Conservation (phyloP, 2,797 vertebrate genomes). For the Bucorvus abyssinicus region DNA sequence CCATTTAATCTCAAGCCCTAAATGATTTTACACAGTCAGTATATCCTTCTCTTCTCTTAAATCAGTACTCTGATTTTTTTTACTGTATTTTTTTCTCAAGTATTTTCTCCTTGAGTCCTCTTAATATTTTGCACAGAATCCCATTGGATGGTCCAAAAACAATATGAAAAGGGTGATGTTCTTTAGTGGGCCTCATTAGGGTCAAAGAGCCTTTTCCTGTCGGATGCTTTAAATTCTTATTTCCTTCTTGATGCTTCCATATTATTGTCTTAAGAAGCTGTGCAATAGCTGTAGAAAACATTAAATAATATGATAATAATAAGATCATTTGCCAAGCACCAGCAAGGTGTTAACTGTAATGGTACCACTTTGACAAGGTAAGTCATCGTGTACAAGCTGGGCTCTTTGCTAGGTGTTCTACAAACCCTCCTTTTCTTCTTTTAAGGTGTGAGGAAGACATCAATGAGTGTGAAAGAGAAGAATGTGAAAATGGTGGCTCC, state of each 20-base stretch:
- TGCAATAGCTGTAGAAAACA: not conserved
- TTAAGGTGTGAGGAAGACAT: constrained; percentile 92
- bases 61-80: not conserved
- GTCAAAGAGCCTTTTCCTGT: not conserved
- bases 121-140: not conserved
- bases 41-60: not conserved
- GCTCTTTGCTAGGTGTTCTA: not conserved
- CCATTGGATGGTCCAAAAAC: not conserved
- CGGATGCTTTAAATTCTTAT: not conserved
- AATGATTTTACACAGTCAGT: not conserved
- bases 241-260: not conserved
- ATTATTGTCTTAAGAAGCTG: not conserved
- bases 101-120: not conserved
- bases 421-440: not conserved
- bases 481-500: constrained; percentile 91
- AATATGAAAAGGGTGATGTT: not conserved
- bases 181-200: not conserved
- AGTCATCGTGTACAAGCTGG: not conserved
- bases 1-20: not conserved
- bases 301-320: not conserved
- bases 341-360: not conserved
- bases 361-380: not conserved
- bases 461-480: constrained; percentile 90
- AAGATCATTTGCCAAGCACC: not conserved
- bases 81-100: not conserved